These are phyloP conservation scores for Drosophila rufa DNA, from an alignment of 1,140 invertebrate species.

Conservation along the genomic window DNA sequence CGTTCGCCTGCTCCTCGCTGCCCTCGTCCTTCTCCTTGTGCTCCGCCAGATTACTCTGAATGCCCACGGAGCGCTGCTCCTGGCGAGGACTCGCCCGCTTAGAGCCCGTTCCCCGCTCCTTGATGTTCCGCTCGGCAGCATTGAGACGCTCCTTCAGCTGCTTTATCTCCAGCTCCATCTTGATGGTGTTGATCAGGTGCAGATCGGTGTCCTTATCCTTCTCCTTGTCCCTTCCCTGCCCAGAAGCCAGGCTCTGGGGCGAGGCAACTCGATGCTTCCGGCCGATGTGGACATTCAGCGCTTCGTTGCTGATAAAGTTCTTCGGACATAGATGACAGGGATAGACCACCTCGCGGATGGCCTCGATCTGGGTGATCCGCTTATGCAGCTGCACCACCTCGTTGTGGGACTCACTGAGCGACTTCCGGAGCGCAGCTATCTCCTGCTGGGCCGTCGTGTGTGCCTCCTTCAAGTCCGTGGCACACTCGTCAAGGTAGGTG, in stretches of 20 bases:
- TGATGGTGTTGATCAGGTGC: constrained; percentile 81
- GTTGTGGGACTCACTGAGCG: constrained; percentile 62
- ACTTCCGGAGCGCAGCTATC: constrained; percentile 59
- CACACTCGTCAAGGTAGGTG: constrained; percentile 75
- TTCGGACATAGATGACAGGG: constrained; percentile 82
- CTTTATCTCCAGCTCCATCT: constrained; percentile 84
- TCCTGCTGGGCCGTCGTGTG: constrained; percentile 65
- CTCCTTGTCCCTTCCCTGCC: constrained; percentile 18
- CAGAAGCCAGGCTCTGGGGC: constrained; percentile 17
- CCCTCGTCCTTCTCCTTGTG: constrained; percentile 72
- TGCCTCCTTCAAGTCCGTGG: constrained; percentile 60
- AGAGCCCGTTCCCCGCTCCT: constrained; percentile 48
- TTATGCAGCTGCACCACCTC: constrained; percentile 79
- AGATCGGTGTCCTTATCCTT: constrained; percentile 68
- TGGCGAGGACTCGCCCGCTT: constrained; percentile 46
- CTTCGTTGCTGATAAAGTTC: constrained; percentile 82
- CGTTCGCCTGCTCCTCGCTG: constrained; percentile 18
- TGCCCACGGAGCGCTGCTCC: constrained; percentile 64
- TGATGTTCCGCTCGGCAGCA: constrained; percentile 75
- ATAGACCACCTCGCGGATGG: constrained; percentile 77
- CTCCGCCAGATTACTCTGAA: constrained; percentile 76
- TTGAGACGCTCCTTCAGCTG: constrained; percentile 82
- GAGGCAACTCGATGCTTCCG: constrained; percentile 65
- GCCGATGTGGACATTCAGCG: constrained; percentile 75
- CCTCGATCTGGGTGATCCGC: constrained; percentile 73